phyloP scores from a whole-genome alignment of 2,888 invertebrate species.

The Brenthis hecate region DNA sequence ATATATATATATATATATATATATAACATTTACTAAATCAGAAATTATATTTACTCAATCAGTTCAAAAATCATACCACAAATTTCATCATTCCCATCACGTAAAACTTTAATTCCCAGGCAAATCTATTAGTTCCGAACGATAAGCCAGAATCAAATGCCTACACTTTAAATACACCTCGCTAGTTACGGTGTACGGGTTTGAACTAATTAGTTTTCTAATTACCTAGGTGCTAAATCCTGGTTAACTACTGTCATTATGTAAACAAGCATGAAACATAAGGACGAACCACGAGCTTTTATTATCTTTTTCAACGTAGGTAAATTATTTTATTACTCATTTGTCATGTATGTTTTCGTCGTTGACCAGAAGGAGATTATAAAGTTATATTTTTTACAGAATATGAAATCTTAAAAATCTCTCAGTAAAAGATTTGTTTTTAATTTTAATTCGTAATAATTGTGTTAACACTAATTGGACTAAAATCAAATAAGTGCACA shows the following conservation, averaged over 20 bases:
- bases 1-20: no score
- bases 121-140: slow-evolving; percentile 12
- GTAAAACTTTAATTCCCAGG: slow-evolving; percentile 1
- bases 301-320: background rate
- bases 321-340: background rate
- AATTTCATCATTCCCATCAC: background rate
- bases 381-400: no score
- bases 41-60: no score
- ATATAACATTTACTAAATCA: no score
- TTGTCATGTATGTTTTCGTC: background rate
- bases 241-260: slow-evolving; percentile 9
- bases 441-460: no score
- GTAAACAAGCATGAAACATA: background rate
- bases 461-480: no score
- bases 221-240: slow-evolving; percentile 19
- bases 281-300: background rate
- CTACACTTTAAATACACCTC: slow-evolving; percentile 16
- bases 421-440: no score
- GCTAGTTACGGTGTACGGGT: slow-evolving; percentile 12
- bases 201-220: slow-evolving; percentile 16
- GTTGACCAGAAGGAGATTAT: no score
- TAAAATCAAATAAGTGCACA: background rate
- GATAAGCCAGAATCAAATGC: slow-evolving; percentile 10
- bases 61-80: no score
- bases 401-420: no score